These are phyloP conservation scores for Stichopus horrens DNA, from an alignment of 53 echinoderm and acorn worm species.

Conservation along the genomic window DNA sequence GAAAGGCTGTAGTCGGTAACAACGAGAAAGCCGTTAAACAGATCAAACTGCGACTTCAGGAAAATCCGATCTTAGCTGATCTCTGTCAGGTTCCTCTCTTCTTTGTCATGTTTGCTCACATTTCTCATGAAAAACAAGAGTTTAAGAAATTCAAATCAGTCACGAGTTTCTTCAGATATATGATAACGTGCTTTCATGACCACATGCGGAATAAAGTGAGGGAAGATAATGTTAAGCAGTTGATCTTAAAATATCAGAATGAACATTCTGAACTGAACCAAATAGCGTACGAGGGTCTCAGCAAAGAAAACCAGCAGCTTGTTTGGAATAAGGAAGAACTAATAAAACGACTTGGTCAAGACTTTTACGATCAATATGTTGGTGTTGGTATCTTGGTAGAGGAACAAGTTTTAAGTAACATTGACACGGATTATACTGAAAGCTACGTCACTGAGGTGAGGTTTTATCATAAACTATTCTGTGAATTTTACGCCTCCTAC, in stretches of 20 bases:
- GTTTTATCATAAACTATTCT: constrained; percentile 29
- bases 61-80: too few relatives aligned
- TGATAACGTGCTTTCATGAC: constrained; percentile 15
- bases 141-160: too few relatives aligned
- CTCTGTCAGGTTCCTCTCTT: too few relatives aligned
- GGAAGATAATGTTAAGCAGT: background rate
- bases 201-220: background rate
- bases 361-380: constrained; percentile 7
- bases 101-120: too few relatives aligned
- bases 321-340: background rate
- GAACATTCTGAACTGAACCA: background rate
- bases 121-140: too few relatives aligned
- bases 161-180: too few relatives aligned
- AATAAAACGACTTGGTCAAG: constrained; percentile 2
- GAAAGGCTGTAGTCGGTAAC: constrained; percentile 3
- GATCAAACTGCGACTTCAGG: background rate
- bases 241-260: background rate
- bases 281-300: background rate
- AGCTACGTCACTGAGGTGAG: background rate
- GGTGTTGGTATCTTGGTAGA: constrained; percentile 24
- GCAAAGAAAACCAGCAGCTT: constrained; percentile 20
- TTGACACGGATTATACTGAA: background rate
- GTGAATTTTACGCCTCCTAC: constrained; percentile 19
- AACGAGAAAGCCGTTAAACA: background rate
- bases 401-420: constrained; percentile 3